These are phyloP conservation scores for Cepaea nemoralis DNA, from an alignment of 1,140 invertebrate species.

Conservation along the genomic window DNA sequence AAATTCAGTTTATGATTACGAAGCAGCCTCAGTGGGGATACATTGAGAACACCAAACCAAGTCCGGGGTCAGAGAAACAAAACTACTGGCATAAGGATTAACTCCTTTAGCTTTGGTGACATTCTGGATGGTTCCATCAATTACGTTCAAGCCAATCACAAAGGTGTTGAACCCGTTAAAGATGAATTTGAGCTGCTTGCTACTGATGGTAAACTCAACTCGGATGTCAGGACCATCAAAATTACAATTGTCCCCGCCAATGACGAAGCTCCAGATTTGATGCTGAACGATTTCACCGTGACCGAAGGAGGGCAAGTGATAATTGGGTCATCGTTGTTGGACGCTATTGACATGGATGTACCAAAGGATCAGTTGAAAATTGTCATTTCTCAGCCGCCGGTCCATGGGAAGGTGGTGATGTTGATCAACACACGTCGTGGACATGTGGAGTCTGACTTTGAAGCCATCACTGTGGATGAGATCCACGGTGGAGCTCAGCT, in stretches of 20 bases:
- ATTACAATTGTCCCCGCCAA: slow-evolving; percentile 72
- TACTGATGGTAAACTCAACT: slow-evolving; percentile 84
- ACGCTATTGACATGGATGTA: slow-evolving; percentile 69
- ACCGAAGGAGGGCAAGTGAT: slow-evolving; percentile 68
- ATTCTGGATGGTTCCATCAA: slow-evolving; percentile 67
- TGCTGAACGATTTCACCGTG: slow-evolving; percentile 70
- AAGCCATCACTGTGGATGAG: slow-evolving; percentile 76
- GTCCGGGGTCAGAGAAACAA: slow-evolving; percentile 68
- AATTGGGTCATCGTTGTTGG: slow-evolving; percentile 69
- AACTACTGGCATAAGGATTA: slow-evolving; percentile 77
- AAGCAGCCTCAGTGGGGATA: slow-evolving; percentile 75
- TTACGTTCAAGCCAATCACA: slow-evolving; percentile 77
- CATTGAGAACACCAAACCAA: slow-evolving; percentile 70
- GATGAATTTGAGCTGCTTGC: slow-evolving; percentile 89
- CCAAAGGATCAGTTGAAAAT: slow-evolving; percentile 66
- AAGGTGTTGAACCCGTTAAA: slow-evolving; percentile 85
- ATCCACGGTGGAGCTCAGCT: slow-evolving; percentile 64
- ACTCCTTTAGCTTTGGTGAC: slow-evolving; percentile 81
- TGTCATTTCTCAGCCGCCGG: slow-evolving; percentile 65
- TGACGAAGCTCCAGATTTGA: slow-evolving; percentile 68
- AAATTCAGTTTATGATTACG: slow-evolving; percentile 83
- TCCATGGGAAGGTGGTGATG: slow-evolving; percentile 68
- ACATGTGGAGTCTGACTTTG: slow-evolving; percentile 61
- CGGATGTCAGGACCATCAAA: slow-evolving; percentile 67
- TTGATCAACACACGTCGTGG: slow-evolving; percentile 58